Percentiles rank a stretch among this genome's conserved stretches.
phyloP scores from a whole-genome alignment of 53 echinoderm and acorn worm species.

The Apostichopus leukothele region DNA sequence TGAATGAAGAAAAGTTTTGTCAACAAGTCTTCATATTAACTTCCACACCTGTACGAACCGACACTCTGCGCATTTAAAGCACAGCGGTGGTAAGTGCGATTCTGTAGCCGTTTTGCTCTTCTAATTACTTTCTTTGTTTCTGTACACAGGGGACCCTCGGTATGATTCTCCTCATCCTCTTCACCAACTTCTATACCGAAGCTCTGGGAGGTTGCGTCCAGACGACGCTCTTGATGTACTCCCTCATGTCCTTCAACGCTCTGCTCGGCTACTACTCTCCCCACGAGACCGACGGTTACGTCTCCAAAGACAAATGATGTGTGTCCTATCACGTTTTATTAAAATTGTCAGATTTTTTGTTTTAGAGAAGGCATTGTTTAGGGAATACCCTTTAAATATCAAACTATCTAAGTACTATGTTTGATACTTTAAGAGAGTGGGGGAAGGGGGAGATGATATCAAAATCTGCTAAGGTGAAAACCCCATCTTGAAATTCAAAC shows the following conservation, averaged over 20 bases:
- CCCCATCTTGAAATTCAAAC: too few species aligned
- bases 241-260: conserved; percentile 59
- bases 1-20: too few species aligned
- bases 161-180: conserved; percentile 45
- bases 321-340: background rate
- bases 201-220: conserved; percentile 48
- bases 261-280: conserved; percentile 74
- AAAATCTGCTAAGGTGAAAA: too few species aligned
- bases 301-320: conserved; percentile 23
- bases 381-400: background rate
- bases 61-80: too few species aligned
- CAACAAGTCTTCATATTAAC: too few species aligned
- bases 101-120: too few species aligned
- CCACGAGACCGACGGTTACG: conserved; percentile 72
- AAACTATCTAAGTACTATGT: too few species aligned
- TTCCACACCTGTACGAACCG: too few species aligned
- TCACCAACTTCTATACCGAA: conserved; percentile 45
- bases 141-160: conserved; percentile 11
- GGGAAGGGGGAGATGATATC: too few species aligned
- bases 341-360: background rate
- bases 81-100: background rate
- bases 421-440: too few species aligned
- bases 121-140: background rate
- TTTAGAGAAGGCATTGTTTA: background rate
- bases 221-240: conserved; percentile 26